Evolutionary conservation across 2,888 invertebrate genomes (phyloP).

Genomic region (Phengaris arion): DNA sequence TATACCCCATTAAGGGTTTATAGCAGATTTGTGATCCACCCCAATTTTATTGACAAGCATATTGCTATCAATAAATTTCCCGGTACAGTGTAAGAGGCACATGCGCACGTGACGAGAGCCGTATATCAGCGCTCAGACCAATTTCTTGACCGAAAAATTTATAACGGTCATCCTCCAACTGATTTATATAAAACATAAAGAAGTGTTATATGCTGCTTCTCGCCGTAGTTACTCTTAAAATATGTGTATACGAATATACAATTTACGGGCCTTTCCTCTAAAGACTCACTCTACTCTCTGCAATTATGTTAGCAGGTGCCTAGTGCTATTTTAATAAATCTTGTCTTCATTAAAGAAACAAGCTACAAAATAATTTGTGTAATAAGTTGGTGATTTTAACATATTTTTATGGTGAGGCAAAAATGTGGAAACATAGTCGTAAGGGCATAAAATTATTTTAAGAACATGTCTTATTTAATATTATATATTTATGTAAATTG

Average conservation of each 20-base stretch:
- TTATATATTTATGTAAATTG: too few relatives aligned
- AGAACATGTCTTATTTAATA: too few relatives aligned
- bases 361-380: too few relatives aligned
- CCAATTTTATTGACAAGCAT: conserved; percentile 63
- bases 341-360: too few relatives aligned
- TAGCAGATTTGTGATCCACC: conserved; percentile 21
- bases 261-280: background rate
- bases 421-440: too few relatives aligned
- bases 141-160: conserved; percentile 78
- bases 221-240: conserved; percentile 4
- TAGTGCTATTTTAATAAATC: too few relatives aligned
- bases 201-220: conserved; percentile 23
- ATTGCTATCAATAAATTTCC: conserved; percentile 66
- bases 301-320: too few relatives aligned
- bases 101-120: conserved; percentile 44
- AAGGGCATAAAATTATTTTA: too few relatives aligned
- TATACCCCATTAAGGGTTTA: background rate
- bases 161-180: conserved; percentile 58
- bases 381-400: too few relatives aligned
- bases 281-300: background rate
- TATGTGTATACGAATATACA: conserved; percentile 1
- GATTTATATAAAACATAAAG: conserved; percentile 49
- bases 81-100: conserved; percentile 40
- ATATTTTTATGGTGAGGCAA: too few relatives aligned
- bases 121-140: conserved; percentile 64